These are phyloP conservation scores for Eretmocerus hayati DNA, from an alignment of 2,888 invertebrate genomes.

Conservation along the genomic window DNA sequence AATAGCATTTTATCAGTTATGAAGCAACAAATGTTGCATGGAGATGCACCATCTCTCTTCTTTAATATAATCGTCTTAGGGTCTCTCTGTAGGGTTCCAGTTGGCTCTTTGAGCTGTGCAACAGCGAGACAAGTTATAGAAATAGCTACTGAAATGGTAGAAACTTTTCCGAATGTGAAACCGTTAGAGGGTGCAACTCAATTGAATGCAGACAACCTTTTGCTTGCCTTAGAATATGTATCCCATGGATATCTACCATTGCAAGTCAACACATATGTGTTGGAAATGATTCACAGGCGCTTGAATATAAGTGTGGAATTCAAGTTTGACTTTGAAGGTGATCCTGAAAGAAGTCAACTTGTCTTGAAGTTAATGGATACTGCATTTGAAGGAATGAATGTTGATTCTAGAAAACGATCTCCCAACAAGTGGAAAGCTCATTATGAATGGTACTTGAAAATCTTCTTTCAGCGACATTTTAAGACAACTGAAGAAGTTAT, in stretches of 20 bases:
- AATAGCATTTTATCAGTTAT: conserved; percentile 34
- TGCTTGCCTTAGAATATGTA: conserved; percentile 33
- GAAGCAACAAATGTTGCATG: conserved; percentile 32
- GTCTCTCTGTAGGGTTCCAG: conserved; percentile 39
- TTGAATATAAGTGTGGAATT: conserved; percentile 34
- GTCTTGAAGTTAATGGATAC: conserved; percentile 37
- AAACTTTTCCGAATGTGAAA: conserved; percentile 30
- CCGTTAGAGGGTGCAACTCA: conserved; percentile 34
- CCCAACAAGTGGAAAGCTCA: conserved; percentile 29
- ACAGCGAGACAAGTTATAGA: conserved; percentile 37
- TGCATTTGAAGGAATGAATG: conserved; percentile 35
- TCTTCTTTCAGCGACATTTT: conserved; percentile 42
- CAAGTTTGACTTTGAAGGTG: conserved; percentile 35
- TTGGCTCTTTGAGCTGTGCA: conserved; percentile 31
- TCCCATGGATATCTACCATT: conserved; percentile 36
- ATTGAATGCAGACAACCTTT: conserved; percentile 36
- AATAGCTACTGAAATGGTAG: conserved; percentile 37
- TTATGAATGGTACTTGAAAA: conserved; percentile 39
- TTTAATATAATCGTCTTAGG: conserved; percentile 41
- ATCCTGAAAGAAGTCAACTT: conserved; percentile 33
- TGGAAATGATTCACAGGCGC: conserved; percentile 42
- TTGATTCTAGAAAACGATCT: conserved; percentile 5
- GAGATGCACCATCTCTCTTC: conserved; percentile 37
- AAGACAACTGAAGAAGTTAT: conserved; percentile 31
- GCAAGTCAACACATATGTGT: conserved; percentile 40